Base-by-base conservation (phyloP, 2,797 vertebrate genomes). In the Pantherophis alleghaniensis region DNA sequence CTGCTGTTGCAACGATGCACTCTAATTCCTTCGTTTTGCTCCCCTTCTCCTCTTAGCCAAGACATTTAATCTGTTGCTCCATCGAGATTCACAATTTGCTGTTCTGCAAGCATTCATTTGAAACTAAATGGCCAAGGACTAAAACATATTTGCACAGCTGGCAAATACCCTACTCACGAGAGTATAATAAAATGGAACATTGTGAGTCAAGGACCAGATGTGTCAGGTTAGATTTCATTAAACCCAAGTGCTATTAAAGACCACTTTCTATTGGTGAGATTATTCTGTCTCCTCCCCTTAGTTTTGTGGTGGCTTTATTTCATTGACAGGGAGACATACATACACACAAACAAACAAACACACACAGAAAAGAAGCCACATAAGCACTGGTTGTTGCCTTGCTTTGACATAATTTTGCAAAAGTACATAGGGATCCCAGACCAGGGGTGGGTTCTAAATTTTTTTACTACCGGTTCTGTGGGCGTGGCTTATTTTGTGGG, bases 51-150 rank as follows among this genome's bases (percentile, higher is more conserved):
- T 79, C 0, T 89, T 90, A n/a, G 0, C 59, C 51, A 90, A 26
- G 56, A 87, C 95, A 53, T 93, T 93, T 93, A 92, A 92, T 93
- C 42, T 22, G 42, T 83, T 51, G 2, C 2, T 87, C 69, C 94
- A 22, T 3, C n/a, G n/a, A 92, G 32, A 92, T 92, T 89, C 90
- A 91, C 89, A 93, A 90, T 74, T 59, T 89, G 51, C 92, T 92
- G 24, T 88, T 94, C n/a, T 92, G 66, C 13, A 86, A 24, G 4
- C 92, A 92, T 83, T 94, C 92, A 91, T 91, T 91, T n/a, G 92
- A 95, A 96, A 91, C 22, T 90, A 90, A 83, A 93, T 94, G 91
- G 92, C 89, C 51, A 90, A 79, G 91, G 69, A 83, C 47, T 83
- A 92, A 89, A 93, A 14, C 26, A 42, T 6, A 91, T 42, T 94